These are phyloP conservation scores for Bimastos eiseni DNA, from an alignment of 2,888 invertebrate genomes.

Conservation along the genomic window DNA sequence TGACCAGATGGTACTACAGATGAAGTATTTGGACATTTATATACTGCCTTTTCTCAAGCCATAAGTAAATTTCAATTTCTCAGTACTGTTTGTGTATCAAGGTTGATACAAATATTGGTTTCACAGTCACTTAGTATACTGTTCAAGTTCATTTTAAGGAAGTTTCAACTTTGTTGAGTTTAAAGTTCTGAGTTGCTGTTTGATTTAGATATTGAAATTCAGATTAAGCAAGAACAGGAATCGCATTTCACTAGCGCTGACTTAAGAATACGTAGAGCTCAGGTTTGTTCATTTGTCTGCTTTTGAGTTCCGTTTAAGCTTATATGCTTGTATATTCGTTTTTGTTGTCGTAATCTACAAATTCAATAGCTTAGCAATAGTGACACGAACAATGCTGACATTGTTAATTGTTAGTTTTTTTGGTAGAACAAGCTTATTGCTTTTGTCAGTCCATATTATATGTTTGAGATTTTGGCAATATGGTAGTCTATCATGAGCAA, in stretches of 20 bases:
- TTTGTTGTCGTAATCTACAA: background rate
- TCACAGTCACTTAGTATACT: no score
- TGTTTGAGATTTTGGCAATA: no score
- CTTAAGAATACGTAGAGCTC: slow-evolving; percentile 16
- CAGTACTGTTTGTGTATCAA: background rate
- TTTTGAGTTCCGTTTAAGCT: background rate
- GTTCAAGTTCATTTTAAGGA: no score
- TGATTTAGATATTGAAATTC: slow-evolving; percentile 7
- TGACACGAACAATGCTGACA: no score
- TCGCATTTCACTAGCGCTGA: background rate
- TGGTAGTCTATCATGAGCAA: no score
- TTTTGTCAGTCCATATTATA: no score
- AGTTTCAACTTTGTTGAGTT: background rate
- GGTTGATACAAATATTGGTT: background rate
- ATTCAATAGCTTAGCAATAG: no score
- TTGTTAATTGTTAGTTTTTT: no score
- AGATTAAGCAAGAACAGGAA: background rate
- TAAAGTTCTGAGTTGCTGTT: background rate
- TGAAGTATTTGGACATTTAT: background rate
- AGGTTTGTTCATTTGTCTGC: background rate
- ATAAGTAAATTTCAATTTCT: background rate
- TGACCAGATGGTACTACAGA: background rate
- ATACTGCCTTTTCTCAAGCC: background rate
- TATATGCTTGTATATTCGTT: background rate
- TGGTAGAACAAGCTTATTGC: no score